Base-by-base conservation (phyloP, 1,140 invertebrate genomes). In the Meloidogyne chitwoodi region DNA sequence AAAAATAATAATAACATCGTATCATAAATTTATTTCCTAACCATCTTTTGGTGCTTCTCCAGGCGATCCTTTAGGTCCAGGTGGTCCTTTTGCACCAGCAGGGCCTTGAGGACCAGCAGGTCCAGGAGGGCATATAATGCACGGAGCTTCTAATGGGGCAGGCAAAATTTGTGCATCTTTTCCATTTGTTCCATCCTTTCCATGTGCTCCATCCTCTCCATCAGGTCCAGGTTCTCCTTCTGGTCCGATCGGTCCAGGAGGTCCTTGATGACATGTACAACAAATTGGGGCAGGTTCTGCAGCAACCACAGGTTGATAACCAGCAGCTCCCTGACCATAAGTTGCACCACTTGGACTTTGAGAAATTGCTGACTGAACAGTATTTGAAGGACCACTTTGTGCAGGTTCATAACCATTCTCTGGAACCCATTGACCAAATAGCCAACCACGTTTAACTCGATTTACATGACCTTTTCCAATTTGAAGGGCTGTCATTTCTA, bases 341-440 rank as follows among this genome's bases (percentile, higher is more conserved):
- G 69, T 69, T 67, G 76, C 73, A 38, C 74, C 77, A 34, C 65
- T 63, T 14, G 74, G 74, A 16, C 68, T 44, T 69, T 76, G 65
- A 68, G 68, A 19, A 10, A 61, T 44, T 26, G 41, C 68, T 19
- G 68, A 41, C 16, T 44, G 61, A 1, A 69, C 68, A 5, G 68
- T 61, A 27, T 44, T 61, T 19, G 68, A 41, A n/a, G 61, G 76
- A 56, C 76, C 76, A 22, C 19, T 56, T 6, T 56, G 48, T 44
- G 61, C 34, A 22, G 44, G 38, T 44, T 34, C 75, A 44, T 44
- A 31, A 29, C 80, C 79, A 74, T 68, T 80, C 68, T 86, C 85
- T 48, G 85, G 85, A 26, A 86, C 84, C 85, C 85, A 86, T 76
- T 86, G 85, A 56, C 85, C 85, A 81, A 86, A 86, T 65, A 86